phyloP scores from a whole-genome alignment of 2,888 invertebrate genomes.

The Aradus depressus region DNA sequence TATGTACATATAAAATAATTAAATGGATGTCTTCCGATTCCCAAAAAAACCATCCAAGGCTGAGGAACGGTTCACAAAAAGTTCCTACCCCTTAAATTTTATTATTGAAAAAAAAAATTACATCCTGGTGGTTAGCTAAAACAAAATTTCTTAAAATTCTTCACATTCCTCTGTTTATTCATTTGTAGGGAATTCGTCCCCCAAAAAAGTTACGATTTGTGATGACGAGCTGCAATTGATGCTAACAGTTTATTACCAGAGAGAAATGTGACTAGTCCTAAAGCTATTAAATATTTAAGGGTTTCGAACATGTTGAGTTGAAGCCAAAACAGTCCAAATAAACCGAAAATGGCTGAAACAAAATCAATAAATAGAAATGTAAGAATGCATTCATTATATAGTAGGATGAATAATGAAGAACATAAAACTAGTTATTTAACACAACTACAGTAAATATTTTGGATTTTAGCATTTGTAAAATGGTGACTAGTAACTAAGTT shows the following conservation, averaged over 20 bases:
- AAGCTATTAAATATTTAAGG: constrained; percentile 71
- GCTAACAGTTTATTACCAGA: constrained; percentile 85
- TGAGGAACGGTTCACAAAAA: too few species aligned
- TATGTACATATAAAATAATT: too few species aligned
- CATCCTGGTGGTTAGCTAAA: too few species aligned
- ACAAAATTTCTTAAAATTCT: too few species aligned
- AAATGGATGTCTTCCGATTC: too few species aligned
- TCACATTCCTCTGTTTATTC: too few species aligned
- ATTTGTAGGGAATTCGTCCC: too few species aligned
- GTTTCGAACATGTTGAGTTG: constrained; percentile 93
- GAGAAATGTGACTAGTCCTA: constrained; percentile 83
- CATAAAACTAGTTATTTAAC: neutral
- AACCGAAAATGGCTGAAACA: constrained; percentile 61
- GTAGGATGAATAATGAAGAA: neutral
- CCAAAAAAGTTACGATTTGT: constrained; percentile 13
- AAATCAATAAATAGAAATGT: constrained; percentile 13
- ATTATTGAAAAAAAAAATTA: too few species aligned
- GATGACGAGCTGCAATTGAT: constrained; percentile 52
- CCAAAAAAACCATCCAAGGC: too few species aligned
- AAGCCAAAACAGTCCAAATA: constrained; percentile 89
- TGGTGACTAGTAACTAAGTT: too few species aligned
- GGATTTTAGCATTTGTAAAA: neutral
- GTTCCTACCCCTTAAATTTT: too few species aligned
- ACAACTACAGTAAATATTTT: neutral
- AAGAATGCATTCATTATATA: neutral